Percentiles rank a stretch among this genome's conserved stretches.
Conservation (phyloP, 2,888 invertebrate species). For the Cecidostiba fungosa region DNA sequence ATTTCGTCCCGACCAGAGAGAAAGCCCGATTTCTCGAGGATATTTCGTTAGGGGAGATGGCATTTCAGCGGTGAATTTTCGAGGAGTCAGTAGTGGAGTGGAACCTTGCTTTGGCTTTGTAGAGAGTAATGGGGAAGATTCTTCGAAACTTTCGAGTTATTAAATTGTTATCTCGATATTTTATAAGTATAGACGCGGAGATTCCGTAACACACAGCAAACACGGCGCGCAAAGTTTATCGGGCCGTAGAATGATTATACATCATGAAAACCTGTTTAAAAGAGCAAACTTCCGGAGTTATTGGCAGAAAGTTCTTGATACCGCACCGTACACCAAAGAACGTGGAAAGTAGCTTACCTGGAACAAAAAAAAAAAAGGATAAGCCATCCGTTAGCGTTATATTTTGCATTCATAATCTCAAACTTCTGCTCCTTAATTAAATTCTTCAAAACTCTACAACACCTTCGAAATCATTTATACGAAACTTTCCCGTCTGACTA, state of each 20-base stretch:
- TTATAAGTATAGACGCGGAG: not conserved
- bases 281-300: not conserved
- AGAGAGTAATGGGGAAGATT: not conserved
- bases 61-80: not conserved
- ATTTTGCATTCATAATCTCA: not conserved
- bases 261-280: not conserved
- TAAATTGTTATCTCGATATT: not conserved
- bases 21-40: not conserved
- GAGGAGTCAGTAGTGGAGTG: not conserved
- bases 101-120: not conserved
- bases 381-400: not conserved
- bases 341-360: slow-evolving; percentile 22
- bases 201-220: not conserved
- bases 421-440: not conserved
- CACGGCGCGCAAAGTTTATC: not conserved
- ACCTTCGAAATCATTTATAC: not conserved
- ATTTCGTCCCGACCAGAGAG: not conserved
- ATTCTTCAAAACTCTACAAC: not conserved
- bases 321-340: not conserved
- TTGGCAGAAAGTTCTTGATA: not conserved
- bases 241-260: not conserved
- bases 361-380: slow-evolving; percentile 4
- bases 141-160: not conserved
- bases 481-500: not conserved
- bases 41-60: not conserved